Base-by-base conservation (phyloP, 2,888 invertebrate genomes). In the Acleris sparsana region DNA sequence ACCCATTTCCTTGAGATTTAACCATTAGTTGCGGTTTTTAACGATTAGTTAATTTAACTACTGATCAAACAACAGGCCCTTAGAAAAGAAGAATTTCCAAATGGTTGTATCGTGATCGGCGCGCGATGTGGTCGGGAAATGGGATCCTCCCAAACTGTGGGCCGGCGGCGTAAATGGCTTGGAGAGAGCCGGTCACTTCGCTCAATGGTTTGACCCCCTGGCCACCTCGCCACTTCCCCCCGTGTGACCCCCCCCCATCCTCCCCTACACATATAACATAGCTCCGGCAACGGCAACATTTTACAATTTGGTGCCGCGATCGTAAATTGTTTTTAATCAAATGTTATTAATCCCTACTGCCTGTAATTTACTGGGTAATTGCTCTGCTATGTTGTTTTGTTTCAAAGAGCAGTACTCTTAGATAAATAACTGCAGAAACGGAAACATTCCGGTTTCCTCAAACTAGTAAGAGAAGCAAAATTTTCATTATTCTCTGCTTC, bases 161-260 rank as follows among this genome's bases (percentile, higher is more conserved):
- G 71, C 70, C 62, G 69, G 25, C 25, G 73, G 67, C 13, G 73
- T 71, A 75, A 78, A 75, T 74, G 71, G 70, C 55, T 69, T 56
- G 63, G 68, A 64, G 70, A 70, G 75, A 69, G 69, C 53, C 69
- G 71, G 69, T 69, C 73, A 69, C 62, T 66, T 58, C 55, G 69
- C 65, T 56, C 66, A 67, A 69, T 66, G 64, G 68, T 60, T 20
- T 57, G 61, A 62, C 64, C 62, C 53, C 64, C 64, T 39, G 51
- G 57, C 53, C 59, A 56, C 57, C 62, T 18, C 61, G 29, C 46
- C 52, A 5, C 60, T 51, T 46, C 60, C 43, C 43, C 53, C 67
- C 56, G 68, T 60, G 17, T 57, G 61, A 62, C 64, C 62, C 53
- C 64, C 64, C 43, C 43, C 53, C 67, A 53, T 3, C 33, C 52